Percentiles rank a stretch among this genome's conserved stretches.
phyloP scores from a whole-genome alignment of 2,888 invertebrate species.

The Eristalinus aeneus region DNA sequence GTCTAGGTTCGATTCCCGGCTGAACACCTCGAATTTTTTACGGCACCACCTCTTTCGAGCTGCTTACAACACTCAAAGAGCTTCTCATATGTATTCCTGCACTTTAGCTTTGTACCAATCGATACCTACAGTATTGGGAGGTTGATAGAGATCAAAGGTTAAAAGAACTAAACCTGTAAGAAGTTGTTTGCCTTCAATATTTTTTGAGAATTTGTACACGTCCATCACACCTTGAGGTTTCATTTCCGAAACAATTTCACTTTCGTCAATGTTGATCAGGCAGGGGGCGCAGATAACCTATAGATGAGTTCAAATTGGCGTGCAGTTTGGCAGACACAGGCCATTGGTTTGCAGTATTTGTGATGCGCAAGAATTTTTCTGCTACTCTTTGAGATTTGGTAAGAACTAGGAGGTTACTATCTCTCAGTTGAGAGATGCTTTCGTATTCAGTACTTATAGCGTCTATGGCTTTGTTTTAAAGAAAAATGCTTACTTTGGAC shows the following conservation, averaged over 20 bases:
- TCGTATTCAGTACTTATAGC: neutral
- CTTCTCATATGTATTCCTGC: no score
- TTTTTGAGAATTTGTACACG: neutral
- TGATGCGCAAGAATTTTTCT: no score
- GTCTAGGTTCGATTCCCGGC: no score
- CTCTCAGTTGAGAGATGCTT: neutral
- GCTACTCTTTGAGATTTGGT: neutral
- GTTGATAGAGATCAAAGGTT: neutral
- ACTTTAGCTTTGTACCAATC: no score
- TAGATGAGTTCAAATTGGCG: no score
- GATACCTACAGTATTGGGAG: neutral
- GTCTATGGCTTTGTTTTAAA: constrained; percentile 1
- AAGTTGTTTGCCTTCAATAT: neutral
- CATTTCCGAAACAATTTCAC: neutral
- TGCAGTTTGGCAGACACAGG: no score
- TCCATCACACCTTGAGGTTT: neutral
- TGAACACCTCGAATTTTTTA: no score
- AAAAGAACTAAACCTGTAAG: constrained; percentile 1
- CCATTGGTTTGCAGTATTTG: no score
- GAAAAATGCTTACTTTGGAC: neutral
- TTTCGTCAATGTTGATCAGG: neutral
- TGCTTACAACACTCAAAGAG: no score
- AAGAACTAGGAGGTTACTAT: neutral
- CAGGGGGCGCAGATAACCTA: no score
- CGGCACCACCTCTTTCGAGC: no score